phyloP scores from a whole-genome alignment of 2,888 invertebrate species.

The Lacanobia oleracea region DNA sequence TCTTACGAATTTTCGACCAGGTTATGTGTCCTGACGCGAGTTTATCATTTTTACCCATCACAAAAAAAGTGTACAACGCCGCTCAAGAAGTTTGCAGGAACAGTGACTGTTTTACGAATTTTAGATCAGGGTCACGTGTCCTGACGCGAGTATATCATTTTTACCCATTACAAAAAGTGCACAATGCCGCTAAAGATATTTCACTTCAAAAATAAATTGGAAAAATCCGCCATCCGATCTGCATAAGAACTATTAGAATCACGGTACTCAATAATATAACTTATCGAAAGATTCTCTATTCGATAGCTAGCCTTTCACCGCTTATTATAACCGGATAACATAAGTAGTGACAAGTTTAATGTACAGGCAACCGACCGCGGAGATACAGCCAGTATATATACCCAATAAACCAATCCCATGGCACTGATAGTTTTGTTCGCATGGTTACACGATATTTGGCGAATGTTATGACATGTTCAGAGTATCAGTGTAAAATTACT shows the following conservation, averaged over 20 bases:
- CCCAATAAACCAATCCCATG: conserved; percentile 26
- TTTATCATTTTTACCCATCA: no score
- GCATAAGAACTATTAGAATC: background rate
- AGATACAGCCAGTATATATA: conserved; percentile 29
- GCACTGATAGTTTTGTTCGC: conserved; percentile 24
- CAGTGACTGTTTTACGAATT: no score
- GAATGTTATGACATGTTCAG: background rate
- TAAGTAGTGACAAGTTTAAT: conserved; percentile 32
- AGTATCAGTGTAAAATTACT: background rate
- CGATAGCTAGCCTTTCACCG: background rate
- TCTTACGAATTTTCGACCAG: no score
- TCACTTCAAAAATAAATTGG: no score
- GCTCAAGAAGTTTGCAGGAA: no score
- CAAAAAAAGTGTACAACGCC: no score
- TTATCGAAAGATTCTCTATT: background rate
- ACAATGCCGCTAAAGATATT: no score
- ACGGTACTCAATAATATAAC: background rate
- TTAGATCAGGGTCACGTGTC: no score
- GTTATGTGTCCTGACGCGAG: no score
- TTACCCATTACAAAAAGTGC: no score
- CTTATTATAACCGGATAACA: conserved; percentile 4
- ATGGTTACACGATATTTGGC: conserved; percentile 1
- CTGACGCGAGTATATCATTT: no score
- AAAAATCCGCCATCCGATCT: no score
- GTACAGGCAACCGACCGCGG: conserved; percentile 21